phyloP scores from a whole-genome alignment of 2,113 vertebrate genomes.

The Oriolus oriolus region DNA sequence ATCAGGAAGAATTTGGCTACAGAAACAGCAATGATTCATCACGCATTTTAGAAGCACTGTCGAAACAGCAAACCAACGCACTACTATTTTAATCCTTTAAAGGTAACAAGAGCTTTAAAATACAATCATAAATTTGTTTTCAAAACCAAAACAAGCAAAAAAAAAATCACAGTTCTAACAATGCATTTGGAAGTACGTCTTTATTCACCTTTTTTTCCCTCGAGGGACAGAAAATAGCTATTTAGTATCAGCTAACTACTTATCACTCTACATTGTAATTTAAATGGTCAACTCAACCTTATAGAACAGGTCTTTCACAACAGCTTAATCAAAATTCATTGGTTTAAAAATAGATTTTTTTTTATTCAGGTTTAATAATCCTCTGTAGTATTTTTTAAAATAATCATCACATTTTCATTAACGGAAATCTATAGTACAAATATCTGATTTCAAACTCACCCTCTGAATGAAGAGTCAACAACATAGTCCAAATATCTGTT shows the following conservation, averaged over 20 bases:
- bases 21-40: conserved; percentile 70
- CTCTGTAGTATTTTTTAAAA: neutral
- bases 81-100: conserved; percentile 63
- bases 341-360: neutral
- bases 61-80: conserved; percentile 60
- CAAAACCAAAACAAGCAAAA: conserved; percentile 1
- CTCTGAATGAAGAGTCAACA: neutral
- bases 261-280: neutral
- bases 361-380: neutral
- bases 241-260: neutral
- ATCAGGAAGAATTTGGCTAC: conserved; percentile 75
- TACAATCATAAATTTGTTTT: neutral
- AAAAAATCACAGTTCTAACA: neutral
- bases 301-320: neutral
- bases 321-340: neutral
- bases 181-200: neutral
- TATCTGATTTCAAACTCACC: neutral
- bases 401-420: neutral
- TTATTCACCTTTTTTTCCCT: neutral
- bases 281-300: neutral
- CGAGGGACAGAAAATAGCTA: neutral
- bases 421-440: neutral
- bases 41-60: conserved; percentile 62
- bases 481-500: neutral
- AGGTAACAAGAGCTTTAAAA: neutral